Percentiles rank a stretch among this genome's conserved stretches.
phyloP scores from a whole-genome alignment of 92 coral and sea anemone genomes.

The Phenganax marumi region DNA sequence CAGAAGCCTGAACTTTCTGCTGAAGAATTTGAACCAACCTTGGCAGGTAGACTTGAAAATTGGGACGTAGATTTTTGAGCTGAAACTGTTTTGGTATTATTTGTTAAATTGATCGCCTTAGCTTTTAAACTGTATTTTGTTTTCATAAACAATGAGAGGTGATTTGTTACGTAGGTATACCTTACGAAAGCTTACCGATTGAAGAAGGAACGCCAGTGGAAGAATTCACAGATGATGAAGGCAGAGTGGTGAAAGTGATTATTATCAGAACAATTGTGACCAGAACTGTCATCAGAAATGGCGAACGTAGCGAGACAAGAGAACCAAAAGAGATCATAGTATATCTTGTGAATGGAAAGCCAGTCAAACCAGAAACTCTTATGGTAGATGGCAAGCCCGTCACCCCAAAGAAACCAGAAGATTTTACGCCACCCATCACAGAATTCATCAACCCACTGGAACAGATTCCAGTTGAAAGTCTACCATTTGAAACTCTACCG shows the following conservation, averaged over 20 bases:
- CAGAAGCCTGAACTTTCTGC: constrained; percentile 23
- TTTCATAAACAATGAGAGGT: too few relatives aligned
- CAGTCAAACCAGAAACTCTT: constrained; percentile 35
- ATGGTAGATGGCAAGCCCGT: constrained; percentile 34
- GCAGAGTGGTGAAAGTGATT: constrained; percentile 41
- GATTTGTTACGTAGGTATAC: not conserved
- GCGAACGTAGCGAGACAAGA: constrained; percentile 22
- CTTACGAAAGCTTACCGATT: constrained; percentile 32
- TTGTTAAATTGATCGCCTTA: not conserved
- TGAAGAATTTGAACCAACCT: constrained; percentile 15
- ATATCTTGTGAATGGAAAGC: constrained; percentile 31
- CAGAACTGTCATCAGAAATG: constrained; percentile 41
- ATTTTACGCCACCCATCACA: not conserved
- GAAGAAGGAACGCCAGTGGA: constrained; percentile 35
- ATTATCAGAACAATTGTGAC: constrained; percentile 43
- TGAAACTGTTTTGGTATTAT: not conserved
- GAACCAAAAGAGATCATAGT: constrained; percentile 37
- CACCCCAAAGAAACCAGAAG: constrained; percentile 29
- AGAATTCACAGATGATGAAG: constrained; percentile 46
- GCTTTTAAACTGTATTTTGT: too few relatives aligned
- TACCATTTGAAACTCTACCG: not conserved
- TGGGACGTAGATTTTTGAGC: not conserved
- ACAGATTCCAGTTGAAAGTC: constrained; percentile 20
- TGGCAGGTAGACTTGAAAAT: constrained; percentile 11
- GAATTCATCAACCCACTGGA: constrained; percentile 20